phyloP scores from a whole-genome alignment of 2,113 vertebrate genomes.

The Nothobranchius furzeri region DNA sequence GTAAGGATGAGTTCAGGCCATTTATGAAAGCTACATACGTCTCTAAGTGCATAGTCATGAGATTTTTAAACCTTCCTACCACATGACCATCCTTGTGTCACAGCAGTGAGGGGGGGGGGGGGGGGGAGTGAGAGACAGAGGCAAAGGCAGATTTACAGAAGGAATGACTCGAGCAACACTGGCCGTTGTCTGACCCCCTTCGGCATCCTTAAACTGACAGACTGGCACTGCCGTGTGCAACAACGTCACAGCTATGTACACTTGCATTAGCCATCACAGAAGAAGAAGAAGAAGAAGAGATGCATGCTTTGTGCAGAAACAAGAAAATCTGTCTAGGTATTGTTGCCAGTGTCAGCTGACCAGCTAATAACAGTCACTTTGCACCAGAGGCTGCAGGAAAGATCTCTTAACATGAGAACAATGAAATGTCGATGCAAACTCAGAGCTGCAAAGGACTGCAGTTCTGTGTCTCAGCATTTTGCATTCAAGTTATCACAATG shows the following conservation, averaged over 20 bases:
- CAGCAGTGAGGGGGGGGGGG: constrained; percentile 2
- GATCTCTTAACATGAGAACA: constrained; percentile 32
- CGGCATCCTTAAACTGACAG: constrained; percentile 2
- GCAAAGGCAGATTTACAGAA: constrained; percentile 11
- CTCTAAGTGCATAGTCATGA: constrained; percentile 56
- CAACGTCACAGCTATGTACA: constrained; percentile 4
- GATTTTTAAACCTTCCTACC: constrained; percentile 35
- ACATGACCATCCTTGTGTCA: constrained; percentile 42
- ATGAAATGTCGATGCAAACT: constrained; percentile 51
- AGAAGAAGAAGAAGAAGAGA: constrained; percentile 23
- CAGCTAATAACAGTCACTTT: constrained; percentile 37
- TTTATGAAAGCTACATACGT: constrained; percentile 33
- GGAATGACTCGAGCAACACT: constrained; percentile 23
- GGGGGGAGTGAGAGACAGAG: constrained; percentile 6
- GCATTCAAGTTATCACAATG: neutral
- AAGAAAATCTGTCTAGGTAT: constrained; percentile 19
- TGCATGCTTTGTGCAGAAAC: constrained; percentile 27
- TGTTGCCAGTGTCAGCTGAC: constrained; percentile 26
- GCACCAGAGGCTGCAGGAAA: constrained; percentile 19
- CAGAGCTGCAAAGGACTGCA: constrained; percentile 17
- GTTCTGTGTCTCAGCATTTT: neutral
- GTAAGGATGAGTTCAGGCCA: constrained; percentile 36
- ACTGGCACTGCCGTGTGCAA: neutral
- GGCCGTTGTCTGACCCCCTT: constrained; percentile 58
- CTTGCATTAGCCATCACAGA: neutral